Evolutionary conservation across 2,797 vertebrate genomes (phyloP).

Genomic region (Spheniscus humboldti): DNA sequence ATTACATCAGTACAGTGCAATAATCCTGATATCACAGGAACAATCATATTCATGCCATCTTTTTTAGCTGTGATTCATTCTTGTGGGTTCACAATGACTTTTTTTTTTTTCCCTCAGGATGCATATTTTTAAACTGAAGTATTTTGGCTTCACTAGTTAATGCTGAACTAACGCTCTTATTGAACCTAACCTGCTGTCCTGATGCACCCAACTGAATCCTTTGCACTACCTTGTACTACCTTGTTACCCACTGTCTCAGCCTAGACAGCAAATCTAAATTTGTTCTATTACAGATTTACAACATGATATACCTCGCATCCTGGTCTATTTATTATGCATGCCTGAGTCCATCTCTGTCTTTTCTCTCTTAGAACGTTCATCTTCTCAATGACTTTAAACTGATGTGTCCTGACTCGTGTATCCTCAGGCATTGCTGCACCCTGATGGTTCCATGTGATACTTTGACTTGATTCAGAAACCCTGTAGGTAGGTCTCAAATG

Average conservation of each 20-base stretch:
- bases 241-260: background rate
- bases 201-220: background rate
- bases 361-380: background rate
- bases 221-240: background rate
- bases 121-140: background rate
- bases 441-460: background rate
- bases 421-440: background rate
- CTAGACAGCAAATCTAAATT: background rate
- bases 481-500: background rate
- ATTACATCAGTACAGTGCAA: background rate
- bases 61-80: background rate
- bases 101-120: background rate
- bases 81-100: background rate
- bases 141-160: background rate
- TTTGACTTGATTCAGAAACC: background rate
- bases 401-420: background rate
- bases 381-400: background rate
- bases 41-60: background rate
- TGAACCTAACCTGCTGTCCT: background rate
- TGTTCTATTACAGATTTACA: background rate
- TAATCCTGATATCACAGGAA: background rate
- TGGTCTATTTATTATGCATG: background rate
- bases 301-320: background rate
- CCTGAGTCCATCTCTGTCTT: background rate
- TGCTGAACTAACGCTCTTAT: background rate